Evolutionary conservation across 2,797 vertebrate species (phyloP).

Genomic region (Rhodeus uyekii): DNA sequence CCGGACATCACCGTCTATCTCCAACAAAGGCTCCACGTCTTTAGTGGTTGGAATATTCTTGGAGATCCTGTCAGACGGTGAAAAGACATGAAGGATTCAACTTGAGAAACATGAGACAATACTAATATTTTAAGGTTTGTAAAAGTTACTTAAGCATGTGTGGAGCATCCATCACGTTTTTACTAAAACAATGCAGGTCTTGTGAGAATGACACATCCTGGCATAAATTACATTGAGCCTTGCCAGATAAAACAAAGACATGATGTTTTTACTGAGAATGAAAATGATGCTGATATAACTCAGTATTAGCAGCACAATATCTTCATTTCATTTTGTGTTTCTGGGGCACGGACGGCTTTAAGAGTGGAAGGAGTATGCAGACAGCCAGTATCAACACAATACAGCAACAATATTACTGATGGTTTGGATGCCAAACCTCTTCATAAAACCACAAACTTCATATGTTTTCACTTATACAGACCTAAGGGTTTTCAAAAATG

Average conservation of each 20-base stretch:
- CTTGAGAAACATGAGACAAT: conserved; percentile 9
- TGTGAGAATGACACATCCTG: conserved; percentile 29
- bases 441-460: conserved; percentile 38
- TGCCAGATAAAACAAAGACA: conserved; percentile 45
- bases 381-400: conserved; percentile 50
- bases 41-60: conserved; percentile 98
- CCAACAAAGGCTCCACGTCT: conserved; percentile 96
- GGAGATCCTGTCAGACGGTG: conserved; percentile 81
- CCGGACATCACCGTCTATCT: conserved; percentile 93
- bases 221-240: conserved; percentile 9
- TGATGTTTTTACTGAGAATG: conserved; percentile 39
- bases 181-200: conserved; percentile 40
- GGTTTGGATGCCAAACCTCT: conserved; percentile 32
- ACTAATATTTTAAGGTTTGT: conserved; percentile 19
- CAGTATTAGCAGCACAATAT: conserved; percentile 24
- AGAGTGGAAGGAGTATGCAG: conserved; percentile 24
- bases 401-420: conserved; percentile 35
- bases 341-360: conserved; percentile 3
- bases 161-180: conserved; percentile 8
- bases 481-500: conserved; percentile 41
- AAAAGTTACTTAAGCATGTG: conserved; percentile 3
- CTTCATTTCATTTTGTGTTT: conserved; percentile 21
- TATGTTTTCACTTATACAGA: conserved; percentile 51
- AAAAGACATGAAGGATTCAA: background rate
- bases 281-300: conserved; percentile 39